Percentiles rank a stretch among this genome's conserved stretches.
phyloP scores from a whole-genome alignment of 2,113 vertebrate genomes.

The Cebus imitator region DNA sequence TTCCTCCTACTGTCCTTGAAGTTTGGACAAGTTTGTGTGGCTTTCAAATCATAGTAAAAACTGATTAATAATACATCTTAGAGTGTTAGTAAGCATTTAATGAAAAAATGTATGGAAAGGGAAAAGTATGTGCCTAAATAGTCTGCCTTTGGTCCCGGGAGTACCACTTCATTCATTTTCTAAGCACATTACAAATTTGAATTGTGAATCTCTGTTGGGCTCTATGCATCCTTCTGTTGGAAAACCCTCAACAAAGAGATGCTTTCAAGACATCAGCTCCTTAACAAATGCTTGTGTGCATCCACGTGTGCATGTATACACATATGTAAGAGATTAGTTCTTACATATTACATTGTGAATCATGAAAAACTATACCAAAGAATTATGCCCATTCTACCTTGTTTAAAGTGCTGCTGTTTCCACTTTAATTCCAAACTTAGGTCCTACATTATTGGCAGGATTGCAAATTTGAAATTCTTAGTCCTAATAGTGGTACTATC shows the following conservation, averaged over 20 bases:
- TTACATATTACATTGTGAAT: not conserved
- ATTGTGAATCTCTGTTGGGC: not conserved
- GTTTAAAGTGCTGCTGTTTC: conserved; percentile 20
- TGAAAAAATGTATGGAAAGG: not conserved
- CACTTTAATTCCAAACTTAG: conserved; percentile 7
- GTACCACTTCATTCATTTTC: not conserved
- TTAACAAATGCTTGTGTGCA: not conserved
- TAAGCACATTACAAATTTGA: not conserved
- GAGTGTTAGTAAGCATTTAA: not conserved
- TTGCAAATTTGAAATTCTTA: conserved; percentile 10
- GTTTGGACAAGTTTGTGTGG: not conserved
- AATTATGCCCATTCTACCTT: not conserved
- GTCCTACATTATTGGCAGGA: not conserved
- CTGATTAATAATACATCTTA: not conserved
- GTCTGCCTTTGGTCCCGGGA: not conserved
- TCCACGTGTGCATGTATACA: not conserved
- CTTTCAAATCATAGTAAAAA: not conserved
- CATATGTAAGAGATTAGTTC: not conserved
- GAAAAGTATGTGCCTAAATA: not conserved
- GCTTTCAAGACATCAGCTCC: not conserved
- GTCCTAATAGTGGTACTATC: not conserved
- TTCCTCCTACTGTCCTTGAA: not conserved
- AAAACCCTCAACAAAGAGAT: not conserved
- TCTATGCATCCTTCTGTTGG: not conserved
- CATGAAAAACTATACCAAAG: not conserved